Percentiles rank a stretch among this genome's conserved stretches.
phyloP scores from a whole-genome alignment of 2,113 vertebrate genomes.

The Arenaria interpres region DNA sequence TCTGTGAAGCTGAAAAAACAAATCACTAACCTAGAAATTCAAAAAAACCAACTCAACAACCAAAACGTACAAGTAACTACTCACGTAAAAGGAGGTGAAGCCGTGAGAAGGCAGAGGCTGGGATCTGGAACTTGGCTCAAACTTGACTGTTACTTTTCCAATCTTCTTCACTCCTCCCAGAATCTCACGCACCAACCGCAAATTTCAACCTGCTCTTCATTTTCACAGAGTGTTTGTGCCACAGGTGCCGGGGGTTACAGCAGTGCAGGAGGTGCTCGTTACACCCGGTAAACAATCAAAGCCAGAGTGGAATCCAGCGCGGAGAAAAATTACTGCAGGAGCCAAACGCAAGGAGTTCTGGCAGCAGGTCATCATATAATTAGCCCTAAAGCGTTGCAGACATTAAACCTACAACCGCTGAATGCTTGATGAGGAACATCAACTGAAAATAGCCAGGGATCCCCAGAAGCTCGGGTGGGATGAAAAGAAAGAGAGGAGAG shows the following conservation, averaged over 20 bases:
- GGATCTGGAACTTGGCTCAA: background rate
- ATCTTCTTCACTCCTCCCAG: accelerated
- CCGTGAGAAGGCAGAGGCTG: background rate
- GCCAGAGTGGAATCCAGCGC: background rate
- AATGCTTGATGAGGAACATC: background rate
- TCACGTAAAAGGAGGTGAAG: background rate
- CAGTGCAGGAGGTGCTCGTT: background rate
- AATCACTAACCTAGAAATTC: background rate
- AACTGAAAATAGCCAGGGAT: background rate
- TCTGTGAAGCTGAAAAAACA: background rate
- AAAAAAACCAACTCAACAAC: background rate
- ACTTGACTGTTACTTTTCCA: background rate
- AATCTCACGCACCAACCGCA: too few relatives aligned
- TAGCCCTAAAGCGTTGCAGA: background rate
- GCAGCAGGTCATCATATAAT: background rate
- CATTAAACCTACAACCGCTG: background rate
- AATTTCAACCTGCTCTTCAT: background rate
- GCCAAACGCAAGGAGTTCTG: background rate
- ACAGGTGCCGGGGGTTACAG: background rate
- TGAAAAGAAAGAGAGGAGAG: background rate
- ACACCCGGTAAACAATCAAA: background rate
- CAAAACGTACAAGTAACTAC: background rate
- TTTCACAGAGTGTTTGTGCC: background rate
- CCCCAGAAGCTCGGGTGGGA: background rate
- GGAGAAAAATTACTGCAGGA: background rate